These are phyloP conservation scores for Pachycephus smyrnensis DNA, from an alignment of 2,888 invertebrate genomes.

Conservation along the genomic window DNA sequence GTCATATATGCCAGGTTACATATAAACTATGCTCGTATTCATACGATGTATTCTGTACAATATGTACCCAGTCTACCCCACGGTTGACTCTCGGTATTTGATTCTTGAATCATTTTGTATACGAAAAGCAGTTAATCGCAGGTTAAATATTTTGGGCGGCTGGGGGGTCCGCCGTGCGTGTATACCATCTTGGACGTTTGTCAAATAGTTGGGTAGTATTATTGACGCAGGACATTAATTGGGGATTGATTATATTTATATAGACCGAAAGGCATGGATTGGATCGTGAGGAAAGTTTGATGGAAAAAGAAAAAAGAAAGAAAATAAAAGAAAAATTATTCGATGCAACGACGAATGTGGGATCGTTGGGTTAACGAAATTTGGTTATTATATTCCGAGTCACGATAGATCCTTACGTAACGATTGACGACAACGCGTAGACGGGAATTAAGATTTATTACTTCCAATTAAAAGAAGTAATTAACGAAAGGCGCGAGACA, in stretches of 20 bases:
- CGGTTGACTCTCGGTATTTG: conserved; percentile 65
- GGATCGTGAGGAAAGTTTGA: background rate
- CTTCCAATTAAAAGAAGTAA: conserved; percentile 43
- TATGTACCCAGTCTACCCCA: conserved; percentile 63
- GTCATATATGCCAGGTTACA: conserved; percentile 38
- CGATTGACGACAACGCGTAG: background rate
- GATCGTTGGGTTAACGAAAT: background rate
- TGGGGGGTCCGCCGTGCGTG: background rate
- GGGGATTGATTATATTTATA: background rate
- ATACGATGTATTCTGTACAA: conserved; percentile 48
- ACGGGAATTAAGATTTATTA: conserved; percentile 9
- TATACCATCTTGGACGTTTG: background rate
- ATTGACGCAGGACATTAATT: background rate
- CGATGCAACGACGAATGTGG: background rate
- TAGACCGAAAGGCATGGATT: background rate
- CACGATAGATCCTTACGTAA: background rate
- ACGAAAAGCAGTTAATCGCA: conserved; percentile 60
- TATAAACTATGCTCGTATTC: conserved; percentile 27
- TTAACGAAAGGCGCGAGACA: conserved; percentile 46
- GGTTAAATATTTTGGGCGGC: conserved; percentile 63
- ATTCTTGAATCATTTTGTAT: conserved; percentile 65
- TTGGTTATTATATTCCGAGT: background rate
- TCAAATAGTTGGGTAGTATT: background rate
- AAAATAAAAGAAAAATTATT: conserved; percentile 45
- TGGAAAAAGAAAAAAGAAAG: conserved; percentile 5